phyloP scores from a whole-genome alignment of 1,140 invertebrate genomes.

The Macrotrachela quadricornifera region DNA sequence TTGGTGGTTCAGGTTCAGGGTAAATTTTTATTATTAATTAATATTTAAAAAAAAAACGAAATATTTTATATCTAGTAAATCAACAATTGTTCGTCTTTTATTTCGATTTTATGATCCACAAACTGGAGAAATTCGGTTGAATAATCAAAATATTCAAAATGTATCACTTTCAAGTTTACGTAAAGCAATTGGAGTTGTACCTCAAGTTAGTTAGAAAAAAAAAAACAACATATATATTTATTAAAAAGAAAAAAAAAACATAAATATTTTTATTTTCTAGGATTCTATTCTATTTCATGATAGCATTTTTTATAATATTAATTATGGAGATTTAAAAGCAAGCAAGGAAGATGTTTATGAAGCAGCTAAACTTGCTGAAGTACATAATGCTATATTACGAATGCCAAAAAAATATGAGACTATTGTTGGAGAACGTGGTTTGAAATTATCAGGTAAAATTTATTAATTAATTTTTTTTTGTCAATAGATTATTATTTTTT shows the following conservation, averaged over 20 bases:
- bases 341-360: slow-evolving; percentile 50
- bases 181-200: slow-evolving; percentile 70
- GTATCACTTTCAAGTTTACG: slow-evolving; percentile 69
- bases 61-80: slow-evolving; percentile 47
- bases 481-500: too few species aligned
- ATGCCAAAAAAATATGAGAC: slow-evolving; percentile 83
- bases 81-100: slow-evolving; percentile 74
- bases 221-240: neutral
- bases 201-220: slow-evolving; percentile 57
- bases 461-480: too few species aligned
- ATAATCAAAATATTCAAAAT: slow-evolving; percentile 57
- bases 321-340: slow-evolving; percentile 67
- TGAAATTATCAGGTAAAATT: slow-evolving; percentile 31
- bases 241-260: too few species aligned
- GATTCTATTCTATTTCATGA: slow-evolving; percentile 94
- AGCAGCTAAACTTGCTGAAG: slow-evolving; percentile 73
- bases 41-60: neutral
- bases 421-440: slow-evolving; percentile 39
- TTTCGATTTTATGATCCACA: slow-evolving; percentile 87
- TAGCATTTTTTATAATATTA: slow-evolving; percentile 79
- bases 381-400: slow-evolving; percentile 63
- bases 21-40: slow-evolving; percentile 35
- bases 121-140: slow-evolving; percentile 57
- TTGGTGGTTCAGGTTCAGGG: slow-evolving; percentile 89
- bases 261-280: slow-evolving; percentile 29